A percentile compares a stretch with the other conserved stretches of the same genome.
phyloP scores from a whole-genome alignment of 2,113 vertebrate species.

The Pangasianodon gigas region DNA sequence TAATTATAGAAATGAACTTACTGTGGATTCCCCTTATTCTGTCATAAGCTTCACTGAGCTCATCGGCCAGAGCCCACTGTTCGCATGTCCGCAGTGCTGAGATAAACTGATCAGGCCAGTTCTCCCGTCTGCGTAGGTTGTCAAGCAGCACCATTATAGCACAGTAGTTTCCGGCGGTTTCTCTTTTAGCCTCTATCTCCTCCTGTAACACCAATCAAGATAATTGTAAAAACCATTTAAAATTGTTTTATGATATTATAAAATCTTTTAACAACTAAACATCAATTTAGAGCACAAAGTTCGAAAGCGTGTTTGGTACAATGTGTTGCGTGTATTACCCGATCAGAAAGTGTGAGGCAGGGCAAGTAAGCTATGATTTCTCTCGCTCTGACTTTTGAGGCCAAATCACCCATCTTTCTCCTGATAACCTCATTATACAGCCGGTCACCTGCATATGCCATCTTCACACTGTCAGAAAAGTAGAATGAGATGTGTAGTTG shows the following conservation, averaged over 20 bases:
- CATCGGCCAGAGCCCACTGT: constrained; percentile 43
- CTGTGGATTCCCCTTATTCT: constrained; percentile 50
- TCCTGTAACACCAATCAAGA: constrained; percentile 61
- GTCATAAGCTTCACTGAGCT: constrained; percentile 63
- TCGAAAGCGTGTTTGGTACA: not conserved
- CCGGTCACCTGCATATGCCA: constrained; percentile 66
- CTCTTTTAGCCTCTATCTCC: constrained; percentile 68
- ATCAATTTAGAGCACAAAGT: not conserved
- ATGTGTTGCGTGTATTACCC: constrained; percentile 57
- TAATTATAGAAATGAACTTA: constrained; percentile 34
- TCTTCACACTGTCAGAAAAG: constrained; percentile 55
- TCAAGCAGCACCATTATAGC: constrained; percentile 69
- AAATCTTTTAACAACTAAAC: not conserved
- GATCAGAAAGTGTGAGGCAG: constrained; percentile 70
- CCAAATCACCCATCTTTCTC: constrained; percentile 59
- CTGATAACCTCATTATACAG: constrained; percentile 69
- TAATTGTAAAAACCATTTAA: not conserved
- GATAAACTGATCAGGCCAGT: constrained; percentile 74
- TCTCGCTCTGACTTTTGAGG: constrained; percentile 61
- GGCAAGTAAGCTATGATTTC: constrained; percentile 64
- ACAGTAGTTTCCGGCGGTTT: constrained; percentile 55
- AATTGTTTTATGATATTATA: not conserved
- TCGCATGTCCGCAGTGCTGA: constrained; percentile 61
- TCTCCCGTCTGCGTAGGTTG: constrained; percentile 69
- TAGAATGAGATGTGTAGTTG: not conserved